Evolutionary conservation across 2,888 invertebrate genomes (phyloP).

Genomic region (Phortica magna): DNA sequence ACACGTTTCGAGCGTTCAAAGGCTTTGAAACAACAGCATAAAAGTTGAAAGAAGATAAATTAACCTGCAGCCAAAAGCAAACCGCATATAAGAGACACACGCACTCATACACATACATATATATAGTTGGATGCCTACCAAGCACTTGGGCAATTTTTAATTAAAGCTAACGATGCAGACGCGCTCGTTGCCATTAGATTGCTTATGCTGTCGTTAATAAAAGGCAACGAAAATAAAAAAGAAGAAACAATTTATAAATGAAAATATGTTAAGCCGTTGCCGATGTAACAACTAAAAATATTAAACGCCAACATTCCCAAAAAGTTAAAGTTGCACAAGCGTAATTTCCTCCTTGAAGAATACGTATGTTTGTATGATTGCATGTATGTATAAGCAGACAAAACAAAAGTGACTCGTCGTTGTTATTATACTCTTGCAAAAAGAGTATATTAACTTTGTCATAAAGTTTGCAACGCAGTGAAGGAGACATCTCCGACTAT

Average conservation of each 20-base stretch:
- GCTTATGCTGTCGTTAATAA: constrained; percentile 11
- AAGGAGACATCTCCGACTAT: too few relatives aligned
- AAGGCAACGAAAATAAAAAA: background rate
- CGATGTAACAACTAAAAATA: background rate
- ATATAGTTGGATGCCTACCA: too few relatives aligned
- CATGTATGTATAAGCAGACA: too few relatives aligned
- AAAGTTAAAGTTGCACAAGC: background rate
- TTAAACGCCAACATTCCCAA: background rate
- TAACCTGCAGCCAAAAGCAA: constrained; percentile 5
- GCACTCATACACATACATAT: background rate
- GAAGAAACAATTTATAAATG: background rate
- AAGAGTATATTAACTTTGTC: too few relatives aligned
- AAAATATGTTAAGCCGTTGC: constrained; percentile 6
- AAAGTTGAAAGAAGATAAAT: background rate
- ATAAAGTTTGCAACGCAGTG: too few relatives aligned
- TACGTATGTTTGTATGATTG: too few relatives aligned
- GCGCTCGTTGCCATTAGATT: background rate
- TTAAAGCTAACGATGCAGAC: constrained; percentile 20
- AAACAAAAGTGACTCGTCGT: background rate
- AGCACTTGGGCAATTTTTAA: constrained; percentile 25
- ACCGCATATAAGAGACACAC: background rate
- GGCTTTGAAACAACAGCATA: background rate
- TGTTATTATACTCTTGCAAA: too few relatives aligned
- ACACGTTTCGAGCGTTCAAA: constrained; percentile 5
- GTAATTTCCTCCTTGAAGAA: background rate